These are phyloP conservation scores for Megathymus violae DNA, from an alignment of 1,140 invertebrate genomes.

Conservation along the genomic window DNA sequence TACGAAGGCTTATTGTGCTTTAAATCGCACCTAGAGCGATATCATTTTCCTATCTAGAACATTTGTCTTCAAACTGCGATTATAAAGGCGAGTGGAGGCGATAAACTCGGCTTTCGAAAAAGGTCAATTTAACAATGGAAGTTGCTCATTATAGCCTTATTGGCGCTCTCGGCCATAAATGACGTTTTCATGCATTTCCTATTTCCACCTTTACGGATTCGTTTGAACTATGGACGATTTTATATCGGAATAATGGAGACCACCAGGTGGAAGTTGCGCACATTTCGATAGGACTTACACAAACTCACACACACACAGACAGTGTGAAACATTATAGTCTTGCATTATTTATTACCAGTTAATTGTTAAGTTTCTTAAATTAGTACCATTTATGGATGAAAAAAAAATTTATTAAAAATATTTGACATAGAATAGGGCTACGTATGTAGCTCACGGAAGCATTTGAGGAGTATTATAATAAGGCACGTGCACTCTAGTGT, in stretches of 20 bases:
- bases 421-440: too few relatives aligned
- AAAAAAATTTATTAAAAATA: too few relatives aligned
- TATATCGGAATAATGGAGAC: neutral
- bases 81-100: conserved; percentile 29
- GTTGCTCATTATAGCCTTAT: conserved; percentile 32
- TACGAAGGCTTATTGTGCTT: conserved; percentile 31
- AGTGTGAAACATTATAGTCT: too few relatives aligned
- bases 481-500: too few relatives aligned
- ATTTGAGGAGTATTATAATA: too few relatives aligned
- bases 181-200: conserved; percentile 33
- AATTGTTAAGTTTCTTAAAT: too few relatives aligned
- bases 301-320: too few relatives aligned
- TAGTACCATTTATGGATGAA: too few relatives aligned
- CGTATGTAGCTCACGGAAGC: too few relatives aligned
- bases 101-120: conserved; percentile 32
- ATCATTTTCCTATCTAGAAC: conserved; percentile 35
- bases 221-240: conserved; percentile 1
- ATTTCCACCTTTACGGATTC: conserved; percentile 28
- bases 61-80: conserved; percentile 30
- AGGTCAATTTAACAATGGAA: conserved; percentile 35
- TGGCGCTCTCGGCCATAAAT: conserved; percentile 26
- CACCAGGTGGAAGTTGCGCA: neutral
- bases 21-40: conserved; percentile 36
- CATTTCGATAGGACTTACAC: too few relatives aligned
- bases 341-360: too few relatives aligned